A percentile compares a stretch with the other conserved stretches of the same genome.
These are phyloP conservation scores for Centropyge bicolor DNA, from an alignment of 2,797 vertebrate species.

Conservation along the genomic window DNA sequence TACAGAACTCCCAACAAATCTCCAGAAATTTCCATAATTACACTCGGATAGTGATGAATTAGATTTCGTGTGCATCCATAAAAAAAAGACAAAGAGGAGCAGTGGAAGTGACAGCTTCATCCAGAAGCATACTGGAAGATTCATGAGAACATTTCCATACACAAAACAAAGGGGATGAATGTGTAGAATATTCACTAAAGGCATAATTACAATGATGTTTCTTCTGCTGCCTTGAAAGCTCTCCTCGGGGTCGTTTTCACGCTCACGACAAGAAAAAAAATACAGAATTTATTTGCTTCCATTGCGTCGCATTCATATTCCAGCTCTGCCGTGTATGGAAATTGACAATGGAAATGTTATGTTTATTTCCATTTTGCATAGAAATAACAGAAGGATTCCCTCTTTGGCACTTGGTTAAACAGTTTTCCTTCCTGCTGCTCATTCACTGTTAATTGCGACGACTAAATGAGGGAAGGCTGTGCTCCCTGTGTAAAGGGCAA, in stretches of 20 bases:
- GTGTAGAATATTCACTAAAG: conserved; percentile 64
- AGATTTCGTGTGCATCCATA: conserved; percentile 61
- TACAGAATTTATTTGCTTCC: conserved; percentile 47
- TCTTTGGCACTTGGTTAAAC: conserved; percentile 27
- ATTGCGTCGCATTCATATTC: conserved; percentile 46
- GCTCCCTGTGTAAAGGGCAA: conserved; percentile 33
- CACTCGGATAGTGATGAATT: conserved; percentile 70
- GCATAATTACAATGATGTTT: conserved; percentile 68
- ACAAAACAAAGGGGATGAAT: conserved; percentile 65
- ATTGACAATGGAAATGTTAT: conserved; percentile 36
- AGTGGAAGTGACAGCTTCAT: conserved; percentile 73
- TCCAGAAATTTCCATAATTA: conserved; percentile 78
- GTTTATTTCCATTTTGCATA: conserved; percentile 48
- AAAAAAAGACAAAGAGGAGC: conserved; percentile 67
- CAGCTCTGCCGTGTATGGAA: background rate
- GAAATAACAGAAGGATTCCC: conserved; percentile 25
- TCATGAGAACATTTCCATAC: conserved; percentile 70
- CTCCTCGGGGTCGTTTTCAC: conserved; percentile 59
- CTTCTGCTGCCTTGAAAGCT: conserved; percentile 49
- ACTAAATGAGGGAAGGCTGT: conserved; percentile 39
- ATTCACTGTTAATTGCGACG: conserved; percentile 32
- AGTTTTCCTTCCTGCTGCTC: conserved; percentile 9
- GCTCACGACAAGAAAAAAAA: conserved; percentile 47
- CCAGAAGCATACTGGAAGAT: conserved; percentile 66
- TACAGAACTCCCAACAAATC: conserved; percentile 67